Evolutionary conservation across 2,113 vertebrate genomes (phyloP).

Genomic region (Marmota monax): DNA sequence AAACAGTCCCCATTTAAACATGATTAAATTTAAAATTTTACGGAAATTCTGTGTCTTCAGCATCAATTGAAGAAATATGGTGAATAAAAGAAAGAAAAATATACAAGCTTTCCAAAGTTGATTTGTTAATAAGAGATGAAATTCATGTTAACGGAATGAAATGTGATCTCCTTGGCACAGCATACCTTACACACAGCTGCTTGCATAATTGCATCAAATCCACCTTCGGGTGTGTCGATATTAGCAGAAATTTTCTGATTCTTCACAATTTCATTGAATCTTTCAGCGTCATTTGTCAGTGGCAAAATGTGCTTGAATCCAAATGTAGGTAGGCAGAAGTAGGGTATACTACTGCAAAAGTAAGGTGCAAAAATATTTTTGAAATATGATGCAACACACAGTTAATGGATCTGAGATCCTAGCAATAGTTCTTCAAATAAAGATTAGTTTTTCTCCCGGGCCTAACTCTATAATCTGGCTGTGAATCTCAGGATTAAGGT

Average conservation of each 20-base stretch:
- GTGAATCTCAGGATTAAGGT: background rate
- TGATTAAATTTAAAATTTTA: background rate
- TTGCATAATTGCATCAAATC: constrained; percentile 99
- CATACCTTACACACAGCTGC: constrained; percentile 97
- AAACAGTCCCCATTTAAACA: background rate
- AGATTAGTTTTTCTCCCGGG: background rate
- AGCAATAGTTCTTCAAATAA: constrained; percentile 7
- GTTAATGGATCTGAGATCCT: background rate
- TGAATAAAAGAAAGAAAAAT: constrained; percentile 42
- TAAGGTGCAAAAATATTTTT: constrained; percentile 53
- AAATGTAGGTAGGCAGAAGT: constrained; percentile 92
- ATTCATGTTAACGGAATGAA: background rate
- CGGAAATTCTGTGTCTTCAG: constrained; percentile 34
- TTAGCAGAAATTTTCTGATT: constrained; percentile 95
- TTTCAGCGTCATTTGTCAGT: constrained; percentile 92
- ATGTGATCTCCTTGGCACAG: background rate
- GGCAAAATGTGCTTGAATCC: constrained; percentile 97
- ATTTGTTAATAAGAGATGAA: background rate
- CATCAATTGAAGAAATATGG: background rate
- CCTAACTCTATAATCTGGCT: background rate
- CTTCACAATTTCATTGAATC: constrained; percentile 95
- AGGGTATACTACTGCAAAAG: constrained; percentile 87
- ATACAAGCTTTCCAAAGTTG: constrained; percentile 18
- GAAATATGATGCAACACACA: background rate
- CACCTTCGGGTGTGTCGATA: constrained; percentile 94